phyloP scores from a whole-genome alignment of 1,140 invertebrate genomes.

The Brachystomella parvula region DNA sequence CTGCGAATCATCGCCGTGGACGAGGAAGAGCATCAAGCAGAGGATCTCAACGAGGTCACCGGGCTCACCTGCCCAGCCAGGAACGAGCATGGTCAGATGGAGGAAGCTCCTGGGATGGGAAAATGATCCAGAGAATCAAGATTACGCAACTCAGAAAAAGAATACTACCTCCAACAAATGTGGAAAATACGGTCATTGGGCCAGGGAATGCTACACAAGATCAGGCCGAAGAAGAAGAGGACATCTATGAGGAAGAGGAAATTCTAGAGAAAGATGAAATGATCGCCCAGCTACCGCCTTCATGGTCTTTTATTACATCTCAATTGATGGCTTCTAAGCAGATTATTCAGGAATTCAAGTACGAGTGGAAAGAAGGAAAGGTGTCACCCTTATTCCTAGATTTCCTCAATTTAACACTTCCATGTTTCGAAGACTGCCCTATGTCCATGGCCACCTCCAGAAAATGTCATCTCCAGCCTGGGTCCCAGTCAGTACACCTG shows the following conservation, averaged over 20 bases:
- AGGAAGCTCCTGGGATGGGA: too few species aligned
- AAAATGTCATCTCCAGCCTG: neutral
- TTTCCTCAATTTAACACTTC: conserved; percentile 16
- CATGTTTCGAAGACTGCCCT: conserved; percentile 16
- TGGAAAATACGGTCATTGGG: neutral
- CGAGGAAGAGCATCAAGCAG: neutral
- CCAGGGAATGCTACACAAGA: neutral
- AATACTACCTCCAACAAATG: neutral
- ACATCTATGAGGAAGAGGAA: neutral
- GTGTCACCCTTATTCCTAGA: conserved; percentile 9
- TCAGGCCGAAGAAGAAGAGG: neutral
- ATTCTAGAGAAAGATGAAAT: neutral
- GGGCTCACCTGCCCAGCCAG: too few species aligned
- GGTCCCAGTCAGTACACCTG: neutral
- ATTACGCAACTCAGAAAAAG: too few species aligned
- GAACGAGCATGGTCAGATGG: too few species aligned
- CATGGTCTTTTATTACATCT: conserved; percentile 7
- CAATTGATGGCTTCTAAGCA: neutral
- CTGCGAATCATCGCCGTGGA: too few species aligned
- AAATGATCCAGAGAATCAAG: too few species aligned
- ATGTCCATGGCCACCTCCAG: neutral
- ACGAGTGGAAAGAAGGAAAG: conserved; percentile 13
- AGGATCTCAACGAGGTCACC: too few species aligned
- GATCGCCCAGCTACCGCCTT: neutral
- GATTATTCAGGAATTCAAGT: neutral